A percentile compares a stretch with the other conserved stretches of the same genome.
phyloP scores from a whole-genome alignment of 2,797 vertebrate species.

The Martes flavigula region DNA sequence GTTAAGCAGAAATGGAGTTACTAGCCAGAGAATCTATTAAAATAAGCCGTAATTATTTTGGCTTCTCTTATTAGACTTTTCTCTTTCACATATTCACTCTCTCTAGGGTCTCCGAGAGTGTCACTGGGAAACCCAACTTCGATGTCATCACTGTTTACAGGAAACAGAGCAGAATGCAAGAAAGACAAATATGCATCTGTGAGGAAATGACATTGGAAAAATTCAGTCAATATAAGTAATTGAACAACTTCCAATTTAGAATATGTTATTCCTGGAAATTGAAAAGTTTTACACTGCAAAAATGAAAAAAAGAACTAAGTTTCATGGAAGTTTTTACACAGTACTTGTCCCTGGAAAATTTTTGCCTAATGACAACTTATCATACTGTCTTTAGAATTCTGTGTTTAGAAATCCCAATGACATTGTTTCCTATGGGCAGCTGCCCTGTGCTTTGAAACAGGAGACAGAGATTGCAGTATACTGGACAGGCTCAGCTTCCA shows the following conservation, averaged over 20 bases:
- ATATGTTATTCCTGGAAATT: not conserved
- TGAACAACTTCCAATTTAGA: not conserved
- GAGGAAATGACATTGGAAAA: not conserved
- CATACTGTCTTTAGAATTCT: not conserved
- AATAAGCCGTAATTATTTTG: slow-evolving; percentile 25
- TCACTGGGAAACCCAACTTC: not conserved
- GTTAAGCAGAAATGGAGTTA: not conserved
- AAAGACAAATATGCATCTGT: not conserved
- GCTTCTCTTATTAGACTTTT: not conserved
- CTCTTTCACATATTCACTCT: not conserved
- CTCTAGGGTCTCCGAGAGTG: not conserved
- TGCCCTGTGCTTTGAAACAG: not conserved
- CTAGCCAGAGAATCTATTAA: not conserved
- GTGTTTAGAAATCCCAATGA: not conserved
- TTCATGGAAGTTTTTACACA: not conserved
- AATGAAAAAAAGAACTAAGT: not conserved
- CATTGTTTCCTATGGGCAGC: not conserved
- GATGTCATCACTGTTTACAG: not conserved
- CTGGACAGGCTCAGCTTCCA: not conserved
- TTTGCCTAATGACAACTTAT: not conserved
- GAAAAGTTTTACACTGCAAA: not conserved
- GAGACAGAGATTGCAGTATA: not conserved
- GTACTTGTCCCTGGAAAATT: not conserved
- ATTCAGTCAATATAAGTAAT: not conserved
- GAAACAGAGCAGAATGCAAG: not conserved